A percentile compares a stretch with the other conserved stretches of the same genome.
Evolutionary conservation across 2,888 invertebrate genomes (phyloP).

Genomic region (Pheosia gnoma): DNA sequence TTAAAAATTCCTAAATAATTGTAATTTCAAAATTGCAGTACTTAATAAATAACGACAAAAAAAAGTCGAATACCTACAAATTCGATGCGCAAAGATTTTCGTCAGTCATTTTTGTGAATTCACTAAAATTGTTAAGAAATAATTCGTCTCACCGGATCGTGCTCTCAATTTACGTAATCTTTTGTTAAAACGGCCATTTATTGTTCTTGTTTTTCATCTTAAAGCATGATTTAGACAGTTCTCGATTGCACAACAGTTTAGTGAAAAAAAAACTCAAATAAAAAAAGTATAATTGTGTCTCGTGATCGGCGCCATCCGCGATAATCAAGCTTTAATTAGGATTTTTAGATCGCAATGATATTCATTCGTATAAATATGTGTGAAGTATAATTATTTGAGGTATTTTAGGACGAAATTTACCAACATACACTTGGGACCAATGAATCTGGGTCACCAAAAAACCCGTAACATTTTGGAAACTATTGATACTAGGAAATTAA

Average conservation of each 20-base stretch:
- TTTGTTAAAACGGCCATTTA: constrained; percentile 45
- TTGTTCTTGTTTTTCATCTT: constrained; percentile 51
- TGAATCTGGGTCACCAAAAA: no score
- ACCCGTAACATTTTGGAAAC: no score
- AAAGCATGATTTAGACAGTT: constrained; percentile 49
- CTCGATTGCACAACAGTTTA: constrained; percentile 48
- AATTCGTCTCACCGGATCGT: constrained; percentile 46
- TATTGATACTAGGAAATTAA: no score
- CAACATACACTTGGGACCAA: no score
- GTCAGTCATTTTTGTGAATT: constrained; percentile 38
- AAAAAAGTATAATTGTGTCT: constrained; percentile 23
- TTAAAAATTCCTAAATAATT: not conserved
- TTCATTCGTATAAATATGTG: not conserved
- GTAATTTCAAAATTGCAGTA: not conserved
- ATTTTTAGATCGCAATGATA: not conserved
- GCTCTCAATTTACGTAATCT: constrained; percentile 62
- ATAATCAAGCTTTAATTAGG: not conserved
- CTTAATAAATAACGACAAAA: not conserved
- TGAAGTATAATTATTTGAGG: no score
- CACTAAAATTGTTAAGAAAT: constrained; percentile 35
- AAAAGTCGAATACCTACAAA: not conserved
- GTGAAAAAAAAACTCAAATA: constrained; percentile 30
- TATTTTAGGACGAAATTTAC: no score
- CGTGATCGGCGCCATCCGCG: constrained; percentile 6
- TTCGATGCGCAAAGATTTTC: not conserved